Conservation (phyloP, 2,113 vertebrate species). For the Bos taurus region DNA sequence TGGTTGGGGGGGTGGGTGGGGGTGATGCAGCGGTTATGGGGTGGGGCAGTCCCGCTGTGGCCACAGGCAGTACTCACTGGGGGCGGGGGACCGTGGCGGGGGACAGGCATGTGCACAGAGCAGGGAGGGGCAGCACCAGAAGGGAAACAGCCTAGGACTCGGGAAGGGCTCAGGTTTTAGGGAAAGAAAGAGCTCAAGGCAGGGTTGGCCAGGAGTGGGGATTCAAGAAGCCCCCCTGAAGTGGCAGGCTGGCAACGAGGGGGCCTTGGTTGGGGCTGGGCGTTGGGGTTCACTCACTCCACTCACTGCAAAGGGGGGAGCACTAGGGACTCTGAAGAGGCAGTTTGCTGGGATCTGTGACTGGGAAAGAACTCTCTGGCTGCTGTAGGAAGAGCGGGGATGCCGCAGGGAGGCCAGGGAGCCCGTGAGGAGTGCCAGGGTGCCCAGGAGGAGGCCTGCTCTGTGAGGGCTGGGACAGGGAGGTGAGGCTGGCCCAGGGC, state of each 20-base stretch:
- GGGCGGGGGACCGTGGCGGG: too few relatives aligned
- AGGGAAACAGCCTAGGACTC: background rate
- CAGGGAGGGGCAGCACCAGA: too few relatives aligned
- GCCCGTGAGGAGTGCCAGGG: accelerated
- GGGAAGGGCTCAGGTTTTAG: background rate
- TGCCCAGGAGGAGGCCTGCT: background rate
- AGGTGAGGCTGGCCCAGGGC: background rate
- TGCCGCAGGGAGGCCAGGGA: background rate
- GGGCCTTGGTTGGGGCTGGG: background rate
- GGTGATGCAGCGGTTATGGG: too few relatives aligned
- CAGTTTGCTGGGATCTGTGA: accelerated
- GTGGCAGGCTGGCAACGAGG: background rate
- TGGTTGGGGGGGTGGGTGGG: too few relatives aligned
- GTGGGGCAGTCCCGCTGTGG: too few relatives aligned
- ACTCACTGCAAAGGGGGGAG: background rate
- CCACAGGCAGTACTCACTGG: too few relatives aligned
- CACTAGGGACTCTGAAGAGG: background rate
- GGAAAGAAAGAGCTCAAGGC: background rate
- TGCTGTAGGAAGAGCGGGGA: too few relatives aligned
- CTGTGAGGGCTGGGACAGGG: accelerated
- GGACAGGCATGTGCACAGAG: too few relatives aligned
- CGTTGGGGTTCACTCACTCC: background rate
- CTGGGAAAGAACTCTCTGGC: background rate
- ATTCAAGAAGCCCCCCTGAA: accelerated
- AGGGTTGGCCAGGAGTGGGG: accelerated